phyloP scores from a whole-genome alignment of 2,797 vertebrate genomes.

The Pseudochaenichthys georgianus region DNA sequence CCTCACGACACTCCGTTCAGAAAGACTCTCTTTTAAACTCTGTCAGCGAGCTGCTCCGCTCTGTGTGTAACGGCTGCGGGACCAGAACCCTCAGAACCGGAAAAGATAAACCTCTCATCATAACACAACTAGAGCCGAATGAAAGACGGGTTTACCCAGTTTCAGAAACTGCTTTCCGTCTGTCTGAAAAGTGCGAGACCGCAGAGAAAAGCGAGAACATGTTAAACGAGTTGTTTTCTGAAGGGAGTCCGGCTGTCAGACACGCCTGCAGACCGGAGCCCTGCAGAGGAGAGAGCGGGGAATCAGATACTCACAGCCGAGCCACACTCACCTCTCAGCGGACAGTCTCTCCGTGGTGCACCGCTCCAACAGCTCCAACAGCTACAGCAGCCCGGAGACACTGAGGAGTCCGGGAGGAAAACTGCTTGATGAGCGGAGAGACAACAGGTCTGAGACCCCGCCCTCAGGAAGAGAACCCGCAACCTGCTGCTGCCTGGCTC shows the following conservation, averaged over 20 bases:
- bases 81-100: background rate
- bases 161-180: rapidly evolving
- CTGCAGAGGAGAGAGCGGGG: background rate
- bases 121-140: background rate
- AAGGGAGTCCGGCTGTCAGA: conserved; percentile 37
- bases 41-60: background rate
- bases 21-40: conserved; percentile 29
- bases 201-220: rapidly evolving
- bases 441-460: conserved; percentile 17
- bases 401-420: conserved; percentile 23
- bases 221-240: background rate
- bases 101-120: rapidly evolving
- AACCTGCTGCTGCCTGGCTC: conserved; percentile 5
- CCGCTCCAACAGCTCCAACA: background rate
- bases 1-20: background rate
- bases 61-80: background rate
- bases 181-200: rapidly evolving
- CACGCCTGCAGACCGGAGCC: conserved; percentile 54
- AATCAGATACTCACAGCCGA: background rate
- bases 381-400: conserved; percentile 17
- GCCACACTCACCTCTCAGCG: conserved; percentile 64
- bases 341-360: conserved; percentile 25
- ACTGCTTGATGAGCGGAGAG: conserved; percentile 8
- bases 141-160: rapidly evolving
- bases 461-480: background rate